Evolutionary conservation across 2,888 invertebrate genomes (phyloP), one percentile per base, ranked within the genome.

Genomic region (Tachystola acroxantha): DNA sequence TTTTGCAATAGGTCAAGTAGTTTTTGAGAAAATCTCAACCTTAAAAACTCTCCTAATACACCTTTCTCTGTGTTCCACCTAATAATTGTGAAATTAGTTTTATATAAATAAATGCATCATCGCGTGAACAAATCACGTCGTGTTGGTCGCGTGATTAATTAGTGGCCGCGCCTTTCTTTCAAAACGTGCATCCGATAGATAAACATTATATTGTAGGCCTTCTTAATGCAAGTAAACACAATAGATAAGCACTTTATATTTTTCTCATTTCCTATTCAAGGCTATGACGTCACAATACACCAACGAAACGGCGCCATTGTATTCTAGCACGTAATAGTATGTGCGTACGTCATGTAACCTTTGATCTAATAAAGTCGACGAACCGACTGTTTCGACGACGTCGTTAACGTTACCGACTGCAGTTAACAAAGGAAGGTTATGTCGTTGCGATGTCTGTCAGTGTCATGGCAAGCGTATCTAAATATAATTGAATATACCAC

Each of bases 321-420:
- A 12, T 34, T 34, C 10, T 33, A 10, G 19, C n/a, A n/a, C 9
- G 20, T 20, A 24, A n/a, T 24, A n/a, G 24, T 24, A 19, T 16
- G 20, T 11, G 10, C 3, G 19, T 24, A 24, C 25, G 25, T 25
- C 24, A 33, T 10, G 12, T 12, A 38, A 46, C 38, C 47, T 46
- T 16, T 46, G 47, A 33, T 37, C 48, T 32, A 29, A 34, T 30
- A 34, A 35, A 35, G 27, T 10, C 16, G 34, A 36, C 50, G 25
- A 41, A 25, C 37, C 30, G 42, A 42, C 39, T 39, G 34, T 29
- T 38, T 13, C 27, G 34, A 11, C 27, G 34, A 11, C 9, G 12
- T 11, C n/a, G 24, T 24, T n/a, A n/a, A n/a, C 24, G n/a, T n/a
- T 24, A 16, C 16, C 24, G 3, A 20, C 20, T 20, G 2, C 20